A percentile compares a stretch with the other conserved stretches of the same genome.
Conservation (phyloP, 2,113 vertebrate genomes). For the Polyodon spathula region DNA sequence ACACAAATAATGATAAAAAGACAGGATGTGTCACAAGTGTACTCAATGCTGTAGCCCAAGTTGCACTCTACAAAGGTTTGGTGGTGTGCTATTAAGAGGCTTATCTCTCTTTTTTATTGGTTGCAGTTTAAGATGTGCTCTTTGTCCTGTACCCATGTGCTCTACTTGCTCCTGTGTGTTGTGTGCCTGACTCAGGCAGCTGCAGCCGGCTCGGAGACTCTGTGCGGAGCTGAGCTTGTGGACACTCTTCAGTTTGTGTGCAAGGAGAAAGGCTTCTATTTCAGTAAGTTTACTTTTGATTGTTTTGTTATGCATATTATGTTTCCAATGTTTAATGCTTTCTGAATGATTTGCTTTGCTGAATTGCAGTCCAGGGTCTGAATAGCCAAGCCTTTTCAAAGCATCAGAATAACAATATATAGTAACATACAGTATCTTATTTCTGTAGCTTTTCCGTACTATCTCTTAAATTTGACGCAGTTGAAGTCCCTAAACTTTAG, state of each 20-base stretch:
- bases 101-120: constrained; percentile 18
- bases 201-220: constrained; percentile 79
- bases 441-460: no score
- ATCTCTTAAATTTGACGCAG: no score
- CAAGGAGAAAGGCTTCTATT: constrained; percentile 97
- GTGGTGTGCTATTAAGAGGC: background rate
- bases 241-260: constrained; percentile 98
- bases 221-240: constrained; percentile 95
- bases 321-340: constrained; percentile 39
- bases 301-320: constrained; percentile 39
- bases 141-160: constrained; percentile 76
- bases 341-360: constrained; percentile 50
- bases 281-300: constrained; percentile 87
- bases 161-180: constrained; percentile 91
- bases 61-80: background rate
- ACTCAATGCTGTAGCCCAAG: background rate
- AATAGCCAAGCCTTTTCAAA: no score
- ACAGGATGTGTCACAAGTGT: no score
- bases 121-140: constrained; percentile 81
- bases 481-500: no score
- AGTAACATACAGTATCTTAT: no score
- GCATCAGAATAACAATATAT: no score
- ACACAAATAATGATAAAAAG: background rate
- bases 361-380: no score
- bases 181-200: constrained; percentile 80